Base-by-base conservation (phyloP, 1,140 invertebrate genomes). In the Neodiprion pinetum region DNA sequence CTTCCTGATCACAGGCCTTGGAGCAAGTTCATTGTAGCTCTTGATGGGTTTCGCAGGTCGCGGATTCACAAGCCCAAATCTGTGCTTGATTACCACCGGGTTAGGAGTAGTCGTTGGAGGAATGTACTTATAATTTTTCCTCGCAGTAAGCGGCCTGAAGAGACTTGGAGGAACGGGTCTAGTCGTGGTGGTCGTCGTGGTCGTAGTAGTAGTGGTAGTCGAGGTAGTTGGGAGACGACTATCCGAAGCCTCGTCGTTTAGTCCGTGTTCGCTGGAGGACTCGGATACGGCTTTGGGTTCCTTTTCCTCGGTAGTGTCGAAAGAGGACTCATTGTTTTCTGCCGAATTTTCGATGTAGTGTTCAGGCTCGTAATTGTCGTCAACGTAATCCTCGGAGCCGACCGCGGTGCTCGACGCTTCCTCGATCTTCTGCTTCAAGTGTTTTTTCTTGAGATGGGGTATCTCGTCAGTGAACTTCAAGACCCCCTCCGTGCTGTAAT, bases 281-380 rank as follows among this genome's bases (percentile, higher is more conserved):
- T 40, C 28, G 5, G 28, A 40, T 40, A 17, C 11, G 53, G 5
- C n/a, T 61, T 7, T 61, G 53, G 53, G 11, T 61, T 17, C 9
- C 8, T 61, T 61, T 17, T 61, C 53, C 4, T 61, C 53, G n/a
- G 5, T 61, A 21, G 11, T 12, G 11, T 61, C 53, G 9, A 61
- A 1, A 40, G 28, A 5, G 28, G 28, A 40, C 9, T 70, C 7
- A 11, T 71, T 50, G 10, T 47, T 50, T 9, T 71, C 48, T 40
- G 53, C 11, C 11, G 53, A 40, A 21, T 73, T 75, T 28, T 77
- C 65, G 23, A 80, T 75, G 76, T 88, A 88, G 80, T 82, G 82
- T 17, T 85, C 73, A 1, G 89, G 84, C 79, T 91, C 90, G 74
- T 90, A 91, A 85, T 91, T 91, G 76, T 91, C 90, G 75, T 91